These are phyloP conservation scores for Carpatolechia fugitivella DNA, from an alignment of 2,888 invertebrate genomes.

Conservation along the genomic window DNA sequence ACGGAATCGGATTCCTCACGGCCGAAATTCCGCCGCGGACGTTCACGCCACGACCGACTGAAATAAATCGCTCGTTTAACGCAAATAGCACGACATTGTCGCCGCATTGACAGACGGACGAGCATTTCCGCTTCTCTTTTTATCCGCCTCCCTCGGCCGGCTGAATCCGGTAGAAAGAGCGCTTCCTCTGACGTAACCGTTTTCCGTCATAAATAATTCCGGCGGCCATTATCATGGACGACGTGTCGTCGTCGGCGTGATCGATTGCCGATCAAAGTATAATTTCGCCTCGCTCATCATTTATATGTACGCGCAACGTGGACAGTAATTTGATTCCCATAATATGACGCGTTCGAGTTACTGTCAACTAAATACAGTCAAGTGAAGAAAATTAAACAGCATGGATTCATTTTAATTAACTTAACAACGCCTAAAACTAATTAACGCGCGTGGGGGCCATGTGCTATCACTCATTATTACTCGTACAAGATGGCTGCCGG, in stretches of 20 bases:
- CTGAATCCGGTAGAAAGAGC: constrained; percentile 18
- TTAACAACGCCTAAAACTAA: background rate
- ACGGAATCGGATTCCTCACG: constrained; percentile 73
- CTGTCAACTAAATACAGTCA: background rate
- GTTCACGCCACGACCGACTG: constrained; percentile 75
- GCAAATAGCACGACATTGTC: constrained; percentile 76
- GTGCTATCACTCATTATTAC: background rate
- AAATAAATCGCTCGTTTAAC: constrained; percentile 77
- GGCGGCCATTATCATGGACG: constrained; percentile 37
- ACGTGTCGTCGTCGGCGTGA: constrained; percentile 21
- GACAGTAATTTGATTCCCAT: constrained; percentile 36
- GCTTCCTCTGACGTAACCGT: constrained; percentile 57
- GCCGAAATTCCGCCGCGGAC: constrained; percentile 75
- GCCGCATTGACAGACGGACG: constrained; percentile 70
- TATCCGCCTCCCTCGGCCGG: constrained; percentile 38
- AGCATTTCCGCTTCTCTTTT: constrained; percentile 73
- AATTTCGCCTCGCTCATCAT: constrained; percentile 39
- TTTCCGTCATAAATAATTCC: constrained; percentile 49
- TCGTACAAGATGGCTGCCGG: constrained; percentile 12
- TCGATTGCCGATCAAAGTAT: constrained; percentile 33
- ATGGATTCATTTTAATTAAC: constrained; percentile 16
- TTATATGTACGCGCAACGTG: constrained; percentile 28
- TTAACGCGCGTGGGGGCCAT: constrained; percentile 7
- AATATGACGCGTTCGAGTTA: background rate
- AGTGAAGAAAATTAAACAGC: constrained; percentile 26